phyloP scores from a whole-genome alignment of 2,888 invertebrate species.

The Xestia ashworthii region DNA sequence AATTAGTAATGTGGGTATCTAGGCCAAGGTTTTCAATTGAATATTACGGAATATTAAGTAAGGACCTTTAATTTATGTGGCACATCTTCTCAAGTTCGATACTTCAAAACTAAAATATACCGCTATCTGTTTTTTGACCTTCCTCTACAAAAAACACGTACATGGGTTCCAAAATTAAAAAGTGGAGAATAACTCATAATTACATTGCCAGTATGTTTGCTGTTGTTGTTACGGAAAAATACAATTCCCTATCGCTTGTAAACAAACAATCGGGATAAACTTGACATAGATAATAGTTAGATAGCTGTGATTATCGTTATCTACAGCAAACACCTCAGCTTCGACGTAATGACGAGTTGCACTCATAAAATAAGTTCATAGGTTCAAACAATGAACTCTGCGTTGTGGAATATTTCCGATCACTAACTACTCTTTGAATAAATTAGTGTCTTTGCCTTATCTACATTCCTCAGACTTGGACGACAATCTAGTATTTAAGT shows the following conservation, averaged over 20 bases:
- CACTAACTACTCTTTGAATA: slow-evolving; percentile 11
- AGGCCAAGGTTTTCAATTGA: slow-evolving; percentile 16
- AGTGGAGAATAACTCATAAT: slow-evolving; percentile 50
- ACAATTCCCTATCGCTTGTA: slow-evolving; percentile 73
- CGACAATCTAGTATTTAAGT: background rate
- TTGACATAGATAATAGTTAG: slow-evolving; percentile 68
- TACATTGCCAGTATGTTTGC: slow-evolving; percentile 54
- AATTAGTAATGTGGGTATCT: background rate
- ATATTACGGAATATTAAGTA: slow-evolving; percentile 9
- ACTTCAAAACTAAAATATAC: slow-evolving; percentile 8
- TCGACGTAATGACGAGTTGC: slow-evolving; percentile 28
- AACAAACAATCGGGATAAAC: slow-evolving; percentile 71
- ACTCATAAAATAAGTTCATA: slow-evolving; percentile 37
- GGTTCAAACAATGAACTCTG: slow-evolving; percentile 53
- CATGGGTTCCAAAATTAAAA: background rate
- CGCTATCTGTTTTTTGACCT: slow-evolving; percentile 3
- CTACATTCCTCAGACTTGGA: slow-evolving; percentile 6
- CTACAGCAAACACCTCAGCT: slow-evolving; percentile 41
- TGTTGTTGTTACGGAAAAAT: slow-evolving; percentile 77
- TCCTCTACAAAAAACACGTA: background rate
- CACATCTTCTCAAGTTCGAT: slow-evolving; percentile 10
- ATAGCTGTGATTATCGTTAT: slow-evolving; percentile 62
- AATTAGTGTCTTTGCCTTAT: slow-evolving; percentile 40
- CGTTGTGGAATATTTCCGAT: slow-evolving; percentile 51
- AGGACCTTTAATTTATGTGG: background rate